Evolutionary conservation across 2,797 vertebrate species (phyloP), one percentile per base, ranked within the genome.

Genomic region (Acropternis orthonyx): DNA sequence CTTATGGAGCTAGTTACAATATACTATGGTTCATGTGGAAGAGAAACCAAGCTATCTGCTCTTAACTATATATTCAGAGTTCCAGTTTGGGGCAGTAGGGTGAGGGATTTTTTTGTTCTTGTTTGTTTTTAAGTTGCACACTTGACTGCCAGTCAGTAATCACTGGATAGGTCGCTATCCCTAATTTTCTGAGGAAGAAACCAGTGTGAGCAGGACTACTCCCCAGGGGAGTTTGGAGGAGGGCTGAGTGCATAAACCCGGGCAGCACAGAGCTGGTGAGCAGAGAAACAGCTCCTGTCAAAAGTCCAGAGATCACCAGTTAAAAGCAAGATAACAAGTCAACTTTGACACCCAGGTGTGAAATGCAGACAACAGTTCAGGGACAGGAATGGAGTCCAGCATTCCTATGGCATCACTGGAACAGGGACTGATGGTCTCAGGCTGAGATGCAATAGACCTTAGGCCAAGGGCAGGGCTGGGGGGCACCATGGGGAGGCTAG

Each of bases 181-280:
- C 15, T 78, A 34, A 49, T 82, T 79, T 87, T 87, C 21, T 76
- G 26, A 62, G 18, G 61, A 46, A 92, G 23, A 72, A 86, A 49
- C 34, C 2, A 52, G 26, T 1, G 20, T n/a, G 28, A 85, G 17
- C 11, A 49, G 52, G 14, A 28, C 46, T 81, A 23, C 7, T 58
- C 14, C 28, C 16, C 23, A 26, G 22, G 15, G 30, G 1, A 66
- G 0, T 0, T 62, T 18, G 18, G 16, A 39, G 43, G 17, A 34
- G 44, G 32, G 2, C 0, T 2, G 5, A 7, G 7, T 22, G 11
- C 43, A 62, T 0, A 0, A 74, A 69, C 43, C 9, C 30, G 28
- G 15, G 27, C 5, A 34, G 20, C 21, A 66, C 19, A 56, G 46
- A 73, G 18, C 12, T 74, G 28, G 10, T 62, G 52, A 69, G 44